phyloP scores from a whole-genome alignment of 2,888 invertebrate genomes.

The Sminthurides aquaticus region DNA sequence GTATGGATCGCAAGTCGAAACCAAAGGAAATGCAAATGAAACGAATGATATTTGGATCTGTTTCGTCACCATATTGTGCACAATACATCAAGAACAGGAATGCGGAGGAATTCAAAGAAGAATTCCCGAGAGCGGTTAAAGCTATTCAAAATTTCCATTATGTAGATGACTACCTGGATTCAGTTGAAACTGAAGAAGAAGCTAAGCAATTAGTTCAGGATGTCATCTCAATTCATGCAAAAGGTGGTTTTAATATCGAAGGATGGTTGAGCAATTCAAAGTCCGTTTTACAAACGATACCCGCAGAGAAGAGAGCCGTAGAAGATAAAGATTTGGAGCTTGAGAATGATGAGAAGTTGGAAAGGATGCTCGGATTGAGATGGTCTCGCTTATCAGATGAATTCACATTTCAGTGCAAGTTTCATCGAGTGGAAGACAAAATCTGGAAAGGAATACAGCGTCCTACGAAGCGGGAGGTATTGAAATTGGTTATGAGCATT shows the following conservation, averaged over 20 bases:
- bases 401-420: slow-evolving; percentile 19
- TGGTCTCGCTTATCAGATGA: slow-evolving; percentile 20
- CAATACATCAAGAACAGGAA: slow-evolving; percentile 24
- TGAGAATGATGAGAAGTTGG: neutral
- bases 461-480: slow-evolving; percentile 41
- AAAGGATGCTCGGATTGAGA: slow-evolving; percentile 21
- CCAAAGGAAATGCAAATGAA: slow-evolving; percentile 16
- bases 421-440: neutral
- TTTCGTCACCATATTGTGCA: slow-evolving; percentile 25
- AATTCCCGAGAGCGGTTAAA: slow-evolving; percentile 18
- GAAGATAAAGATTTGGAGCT: neutral
- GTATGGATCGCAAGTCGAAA: slow-evolving; percentile 5
- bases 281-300: slow-evolving; percentile 9
- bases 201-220: slow-evolving; percentile 15
- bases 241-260: slow-evolving; percentile 8
- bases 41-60: slow-evolving; percentile 25
- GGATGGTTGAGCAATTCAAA: slow-evolving; percentile 14
- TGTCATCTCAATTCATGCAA: neutral
- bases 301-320: slow-evolving; percentile 1
- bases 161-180: slow-evolving; percentile 25
- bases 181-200: slow-evolving; percentile 5
- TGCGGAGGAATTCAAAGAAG: slow-evolving; percentile 11
- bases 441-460: neutral
- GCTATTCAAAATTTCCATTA: slow-evolving; percentile 17
- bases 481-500: slow-evolving; percentile 37